Evolutionary conservation across 2,888 invertebrate genomes (phyloP).

Genomic region (Nomada flava): DNA sequence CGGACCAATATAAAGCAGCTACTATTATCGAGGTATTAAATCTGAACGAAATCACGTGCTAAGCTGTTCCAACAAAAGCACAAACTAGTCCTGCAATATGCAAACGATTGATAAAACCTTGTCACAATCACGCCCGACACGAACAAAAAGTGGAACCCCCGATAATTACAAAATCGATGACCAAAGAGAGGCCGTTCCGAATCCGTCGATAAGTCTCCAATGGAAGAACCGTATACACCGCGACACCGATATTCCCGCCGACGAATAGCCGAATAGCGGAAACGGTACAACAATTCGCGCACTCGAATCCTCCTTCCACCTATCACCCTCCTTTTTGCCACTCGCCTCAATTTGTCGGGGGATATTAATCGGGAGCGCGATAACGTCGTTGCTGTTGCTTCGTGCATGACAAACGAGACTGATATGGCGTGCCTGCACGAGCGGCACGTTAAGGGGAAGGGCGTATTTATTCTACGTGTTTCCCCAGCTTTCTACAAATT

Average conservation of each 20-base stretch:
- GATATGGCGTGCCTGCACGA: conserved; percentile 69
- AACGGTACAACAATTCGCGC: conserved; percentile 25
- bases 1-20: too few relatives aligned
- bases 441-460: conserved; percentile 73
- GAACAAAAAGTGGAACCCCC: not conserved
- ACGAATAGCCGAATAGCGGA: conserved; percentile 13
- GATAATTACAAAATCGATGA: conserved; percentile 41
- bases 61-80: conserved; percentile 1
- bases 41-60: not conserved
- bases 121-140: not conserved
- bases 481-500: conserved; percentile 78
- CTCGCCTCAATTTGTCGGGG: conserved; percentile 68
- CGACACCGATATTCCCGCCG: conserved; percentile 7
- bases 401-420: conserved; percentile 79
- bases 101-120: not conserved
- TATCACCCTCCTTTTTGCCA: conserved; percentile 34
- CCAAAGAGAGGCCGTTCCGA: not conserved
- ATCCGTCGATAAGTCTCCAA: not conserved
- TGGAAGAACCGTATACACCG: not conserved
- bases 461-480: conserved; percentile 78
- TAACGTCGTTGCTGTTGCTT: conserved; percentile 75
- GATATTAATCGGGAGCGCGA: conserved; percentile 73
- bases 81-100: not conserved
- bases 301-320: conserved; percentile 1
- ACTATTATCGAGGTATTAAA: not conserved